A percentile compares a stretch with the other conserved stretches of the same genome.
phyloP scores from a whole-genome alignment of 92 coral and sea anemone genomes.

The Anthopleura xanthogrammica region DNA sequence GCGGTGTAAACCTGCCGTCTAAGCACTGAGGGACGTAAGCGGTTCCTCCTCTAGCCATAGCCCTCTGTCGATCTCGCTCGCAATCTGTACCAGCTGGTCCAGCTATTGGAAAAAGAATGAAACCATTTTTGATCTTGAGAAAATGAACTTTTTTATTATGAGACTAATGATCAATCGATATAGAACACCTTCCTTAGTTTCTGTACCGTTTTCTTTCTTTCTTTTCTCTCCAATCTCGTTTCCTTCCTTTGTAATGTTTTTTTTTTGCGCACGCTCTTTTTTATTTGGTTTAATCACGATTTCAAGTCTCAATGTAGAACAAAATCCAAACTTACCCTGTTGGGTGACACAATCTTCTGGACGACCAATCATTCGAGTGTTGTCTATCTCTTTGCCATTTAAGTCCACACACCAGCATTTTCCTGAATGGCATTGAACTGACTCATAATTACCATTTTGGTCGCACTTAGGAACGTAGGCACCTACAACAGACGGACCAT shows the following conservation, averaged over 20 bases:
- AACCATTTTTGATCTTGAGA: too few relatives aligned
- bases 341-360: slow-evolving; percentile 63
- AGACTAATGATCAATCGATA: too few relatives aligned
- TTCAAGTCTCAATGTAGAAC: too few relatives aligned
- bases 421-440: slow-evolving; percentile 68
- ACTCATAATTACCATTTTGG: slow-evolving; percentile 63
- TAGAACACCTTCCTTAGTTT: too few relatives aligned
- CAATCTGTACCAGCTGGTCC: slow-evolving; percentile 41
- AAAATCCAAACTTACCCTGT: slow-evolving; percentile 13
- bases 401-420: slow-evolving; percentile 94
- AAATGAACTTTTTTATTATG: too few relatives aligned
- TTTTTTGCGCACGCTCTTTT: too few relatives aligned
- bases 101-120: neutral
- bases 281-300: too few relatives aligned
- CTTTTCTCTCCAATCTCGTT: too few relatives aligned
- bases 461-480: slow-evolving; percentile 67
- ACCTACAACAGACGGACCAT: slow-evolving; percentile 32
- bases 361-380: slow-evolving; percentile 60
- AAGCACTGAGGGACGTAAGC: slow-evolving; percentile 40
- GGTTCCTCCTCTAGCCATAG: slow-evolving; percentile 46
- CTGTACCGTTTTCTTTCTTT: too few relatives aligned
- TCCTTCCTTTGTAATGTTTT: too few relatives aligned
- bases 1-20: slow-evolving; percentile 50
- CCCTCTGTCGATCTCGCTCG: slow-evolving; percentile 63
- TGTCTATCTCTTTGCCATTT: slow-evolving; percentile 64